Conservation (phyloP, 2,888 invertebrate species). For the Leptodirus hochenwartii region DNA sequence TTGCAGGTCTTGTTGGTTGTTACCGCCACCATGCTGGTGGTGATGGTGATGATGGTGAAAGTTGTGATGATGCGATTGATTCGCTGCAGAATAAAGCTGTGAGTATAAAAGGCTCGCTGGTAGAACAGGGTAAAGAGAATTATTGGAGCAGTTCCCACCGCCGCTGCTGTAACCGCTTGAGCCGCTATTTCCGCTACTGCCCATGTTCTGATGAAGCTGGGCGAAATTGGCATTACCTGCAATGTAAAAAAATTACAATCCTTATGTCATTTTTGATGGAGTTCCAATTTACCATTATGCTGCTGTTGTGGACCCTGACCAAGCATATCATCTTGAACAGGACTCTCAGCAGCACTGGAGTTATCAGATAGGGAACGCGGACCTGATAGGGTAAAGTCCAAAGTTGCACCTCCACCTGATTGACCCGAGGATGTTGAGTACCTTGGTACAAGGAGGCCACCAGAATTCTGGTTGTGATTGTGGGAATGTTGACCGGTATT, state of each 20-base stretch:
- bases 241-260: constrained; percentile 18
- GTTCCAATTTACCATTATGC: too few species aligned
- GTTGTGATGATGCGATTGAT: constrained; percentile 50
- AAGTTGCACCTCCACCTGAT: constrained; percentile 25
- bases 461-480: constrained; percentile 17
- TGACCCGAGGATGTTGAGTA: constrained; percentile 41
- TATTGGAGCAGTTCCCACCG: constrained; percentile 40
- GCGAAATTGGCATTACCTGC: constrained; percentile 43
- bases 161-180: constrained; percentile 32
- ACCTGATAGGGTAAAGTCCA: constrained; percentile 49
- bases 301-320: constrained; percentile 31
- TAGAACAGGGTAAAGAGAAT: constrained; percentile 57
- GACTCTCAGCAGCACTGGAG: constrained; percentile 67
- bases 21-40: constrained; percentile 30
- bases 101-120: constrained; percentile 71
- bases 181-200: constrained; percentile 29
- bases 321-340: constrained; percentile 59
- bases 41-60: constrained; percentile 45
- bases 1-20: constrained; percentile 44
- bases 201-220: constrained; percentile 32
- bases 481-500: constrained; percentile 23
- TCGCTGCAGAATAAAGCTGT: constrained; percentile 63
- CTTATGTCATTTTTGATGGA: too few species aligned
- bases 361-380: constrained; percentile 67
- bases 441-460: constrained; percentile 43